Percentiles rank a stretch among this genome's conserved stretches.
These are phyloP conservation scores for Amaurobius ferox DNA, from an alignment of 2,888 invertebrate species.

Conservation along the genomic window DNA sequence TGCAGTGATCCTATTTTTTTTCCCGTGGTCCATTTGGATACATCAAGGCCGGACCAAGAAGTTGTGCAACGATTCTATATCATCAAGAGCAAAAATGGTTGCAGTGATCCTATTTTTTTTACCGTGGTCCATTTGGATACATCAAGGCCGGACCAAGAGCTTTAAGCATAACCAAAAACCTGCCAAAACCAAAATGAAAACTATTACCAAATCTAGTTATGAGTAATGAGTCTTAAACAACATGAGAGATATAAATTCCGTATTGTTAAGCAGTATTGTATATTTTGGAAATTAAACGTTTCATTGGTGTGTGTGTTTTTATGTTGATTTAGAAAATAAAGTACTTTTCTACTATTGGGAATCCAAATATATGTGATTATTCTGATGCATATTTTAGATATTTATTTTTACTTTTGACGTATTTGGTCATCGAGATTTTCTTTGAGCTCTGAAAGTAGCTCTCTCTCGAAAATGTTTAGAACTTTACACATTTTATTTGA, in stretches of 20 bases:
- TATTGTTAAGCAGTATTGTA: background rate
- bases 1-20: background rate
- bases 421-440: too few relatives aligned
- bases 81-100: too few relatives aligned
- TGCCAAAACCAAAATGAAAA: conserved; percentile 35
- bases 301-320: background rate
- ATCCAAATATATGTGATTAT: too few relatives aligned
- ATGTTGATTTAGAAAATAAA: too few relatives aligned
- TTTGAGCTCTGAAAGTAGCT: too few relatives aligned
- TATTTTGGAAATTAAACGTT: background rate
- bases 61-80: background rate
- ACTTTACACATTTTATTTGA: too few relatives aligned
- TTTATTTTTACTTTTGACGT: too few relatives aligned
- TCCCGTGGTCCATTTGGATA: background rate
- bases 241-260: background rate
- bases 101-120: background rate
- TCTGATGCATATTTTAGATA: too few relatives aligned
- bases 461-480: too few relatives aligned
- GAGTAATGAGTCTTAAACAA: background rate
- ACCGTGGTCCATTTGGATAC: background rate
- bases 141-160: conserved; percentile 19
- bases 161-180: conserved; percentile 22
- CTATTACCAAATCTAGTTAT: background rate
- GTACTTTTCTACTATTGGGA: too few relatives aligned
- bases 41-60: background rate